Evolutionary conservation across 1,140 invertebrate genomes (phyloP).

Genomic region (Dreissena polymorpha): DNA sequence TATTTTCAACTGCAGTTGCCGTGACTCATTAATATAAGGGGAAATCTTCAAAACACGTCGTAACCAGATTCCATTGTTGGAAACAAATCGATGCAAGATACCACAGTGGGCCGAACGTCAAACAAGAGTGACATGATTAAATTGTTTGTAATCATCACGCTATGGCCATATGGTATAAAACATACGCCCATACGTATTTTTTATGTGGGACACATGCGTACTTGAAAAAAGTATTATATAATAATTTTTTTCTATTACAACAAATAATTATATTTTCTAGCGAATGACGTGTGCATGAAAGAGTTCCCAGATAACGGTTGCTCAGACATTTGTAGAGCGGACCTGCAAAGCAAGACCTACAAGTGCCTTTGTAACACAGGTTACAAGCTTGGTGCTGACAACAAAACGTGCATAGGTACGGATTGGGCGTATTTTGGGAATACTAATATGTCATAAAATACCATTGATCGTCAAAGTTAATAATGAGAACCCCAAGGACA

Average conservation of each 20-base stretch:
- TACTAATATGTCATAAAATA: background rate
- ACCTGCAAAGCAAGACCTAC: background rate
- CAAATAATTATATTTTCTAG: background rate
- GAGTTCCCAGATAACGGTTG: background rate
- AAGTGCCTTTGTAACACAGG: background rate
- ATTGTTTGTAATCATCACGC: background rate
- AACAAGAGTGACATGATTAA: background rate
- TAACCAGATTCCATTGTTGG: background rate
- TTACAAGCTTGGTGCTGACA: conserved; percentile 3
- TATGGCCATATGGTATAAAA: background rate
- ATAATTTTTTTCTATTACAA: too few relatives aligned
- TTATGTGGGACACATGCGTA: background rate
- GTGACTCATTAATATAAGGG: background rate
- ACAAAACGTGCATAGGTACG: conserved; percentile 31
- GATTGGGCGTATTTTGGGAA: background rate
- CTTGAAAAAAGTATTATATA: background rate
- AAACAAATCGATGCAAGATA: background rate
- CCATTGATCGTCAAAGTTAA: background rate
- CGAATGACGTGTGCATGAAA: background rate
- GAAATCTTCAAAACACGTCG: background rate
- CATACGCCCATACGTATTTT: background rate
- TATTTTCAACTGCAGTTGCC: background rate
- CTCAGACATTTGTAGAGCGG: conserved; percentile 1
- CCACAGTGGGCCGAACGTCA: background rate
- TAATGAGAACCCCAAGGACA: too few relatives aligned